Evolutionary conservation across 2,113 vertebrate species (phyloP).

Genomic region (Dipodomys stephensi): DNA sequence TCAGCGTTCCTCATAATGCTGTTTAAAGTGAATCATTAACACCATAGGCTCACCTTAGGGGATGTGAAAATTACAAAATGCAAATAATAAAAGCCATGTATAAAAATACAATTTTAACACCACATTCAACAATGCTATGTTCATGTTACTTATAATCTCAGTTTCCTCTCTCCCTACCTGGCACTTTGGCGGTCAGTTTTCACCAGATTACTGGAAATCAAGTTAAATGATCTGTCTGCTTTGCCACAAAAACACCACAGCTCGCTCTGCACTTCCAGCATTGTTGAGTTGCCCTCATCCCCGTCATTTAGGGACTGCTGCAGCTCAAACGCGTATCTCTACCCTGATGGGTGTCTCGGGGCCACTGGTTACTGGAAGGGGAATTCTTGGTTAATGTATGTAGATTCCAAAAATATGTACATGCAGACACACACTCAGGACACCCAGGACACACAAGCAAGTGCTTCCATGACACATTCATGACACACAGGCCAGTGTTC

Average conservation of each 20-base stretch:
- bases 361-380: fast-evolving
- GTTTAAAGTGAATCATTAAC: neutral
- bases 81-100: neutral
- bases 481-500: too few relatives aligned
- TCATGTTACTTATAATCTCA: neutral
- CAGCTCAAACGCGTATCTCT: fast-evolving
- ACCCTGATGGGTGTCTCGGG: fast-evolving
- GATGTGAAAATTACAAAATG: neutral
- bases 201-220: neutral
- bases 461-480: too few relatives aligned
- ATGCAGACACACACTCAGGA: too few relatives aligned
- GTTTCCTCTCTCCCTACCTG: neutral
- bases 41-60: neutral
- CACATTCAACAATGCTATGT: fast-evolving
- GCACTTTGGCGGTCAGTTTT: neutral
- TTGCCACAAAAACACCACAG: fast-evolving
- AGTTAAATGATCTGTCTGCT: neutral
- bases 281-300: too few relatives aligned
- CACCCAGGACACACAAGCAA: too few relatives aligned
- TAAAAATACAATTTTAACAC: neutral
- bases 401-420: neutral
- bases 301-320: too few relatives aligned
- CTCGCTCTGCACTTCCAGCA: neutral
- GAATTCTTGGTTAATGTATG: neutral
- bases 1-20: too few relatives aligned